Conservation (phyloP, 2,888 invertebrate genomes). For the Antheraea assamensis region DNA sequence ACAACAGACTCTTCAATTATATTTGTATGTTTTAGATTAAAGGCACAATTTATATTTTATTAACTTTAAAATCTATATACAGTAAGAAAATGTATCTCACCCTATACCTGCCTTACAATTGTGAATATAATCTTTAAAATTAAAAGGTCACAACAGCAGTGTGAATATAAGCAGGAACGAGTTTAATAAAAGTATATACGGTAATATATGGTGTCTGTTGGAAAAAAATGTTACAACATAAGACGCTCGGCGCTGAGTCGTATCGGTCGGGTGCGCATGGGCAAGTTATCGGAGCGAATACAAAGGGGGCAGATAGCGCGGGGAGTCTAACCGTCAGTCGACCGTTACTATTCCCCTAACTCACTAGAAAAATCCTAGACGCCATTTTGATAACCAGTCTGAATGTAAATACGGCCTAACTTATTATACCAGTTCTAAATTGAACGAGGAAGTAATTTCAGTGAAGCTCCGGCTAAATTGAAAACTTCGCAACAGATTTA, state of each 20-base stretch:
- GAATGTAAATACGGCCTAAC: constrained; percentile 55
- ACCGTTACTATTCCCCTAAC: constrained; percentile 81
- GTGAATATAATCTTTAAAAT: constrained; percentile 18
- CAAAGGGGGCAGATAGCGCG: constrained; percentile 81
- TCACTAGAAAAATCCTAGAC: constrained; percentile 78
- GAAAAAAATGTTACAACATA: constrained; percentile 72
- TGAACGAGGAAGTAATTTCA: constrained; percentile 63
- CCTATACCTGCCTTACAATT: constrained; percentile 44
- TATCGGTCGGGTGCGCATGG: constrained; percentile 80
- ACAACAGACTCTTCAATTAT: too few species aligned
- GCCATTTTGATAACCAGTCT: constrained; percentile 64
- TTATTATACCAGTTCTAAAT: constrained; percentile 57
- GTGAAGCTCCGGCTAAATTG: constrained; percentile 42
- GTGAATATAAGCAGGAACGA: constrained; percentile 42
- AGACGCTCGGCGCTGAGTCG: constrained; percentile 73
- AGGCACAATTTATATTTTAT: constrained; percentile 65
- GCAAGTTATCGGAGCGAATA: constrained; percentile 83
- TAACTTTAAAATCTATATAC: constrained; percentile 69
- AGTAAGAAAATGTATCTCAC: constrained; percentile 61
- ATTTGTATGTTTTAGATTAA: not conserved
- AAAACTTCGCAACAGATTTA: constrained; percentile 45
- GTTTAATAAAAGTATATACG: constrained; percentile 48
- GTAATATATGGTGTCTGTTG: constrained; percentile 65
- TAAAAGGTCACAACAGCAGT: constrained; percentile 37
- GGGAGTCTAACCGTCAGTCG: constrained; percentile 80